A percentile compares a stretch with the other conserved stretches of the same genome.
Conservation (phyloP, 2,888 invertebrate species). For the Heliconius hortense region DNA sequence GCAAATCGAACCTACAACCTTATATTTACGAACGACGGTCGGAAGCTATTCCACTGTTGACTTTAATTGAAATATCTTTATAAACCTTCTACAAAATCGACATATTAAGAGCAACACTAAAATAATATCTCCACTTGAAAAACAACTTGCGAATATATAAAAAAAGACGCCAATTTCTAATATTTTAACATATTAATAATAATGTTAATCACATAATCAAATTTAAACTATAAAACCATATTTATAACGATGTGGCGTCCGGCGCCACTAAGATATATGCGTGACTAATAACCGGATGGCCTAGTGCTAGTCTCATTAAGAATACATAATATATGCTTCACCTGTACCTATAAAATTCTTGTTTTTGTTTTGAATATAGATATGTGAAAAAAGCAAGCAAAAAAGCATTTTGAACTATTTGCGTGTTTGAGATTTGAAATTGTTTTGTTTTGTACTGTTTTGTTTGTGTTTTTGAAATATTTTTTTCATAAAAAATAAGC, state of each 20-base stretch:
- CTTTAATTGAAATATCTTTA: too few species aligned
- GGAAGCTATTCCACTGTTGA: background rate
- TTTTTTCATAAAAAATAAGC: too few species aligned
- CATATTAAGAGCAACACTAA: too few species aligned
- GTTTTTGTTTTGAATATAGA: conserved; percentile 1
- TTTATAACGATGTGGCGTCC: background rate
- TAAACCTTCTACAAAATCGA: too few species aligned
- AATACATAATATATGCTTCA: conserved; percentile 8
- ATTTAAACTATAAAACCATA: background rate
- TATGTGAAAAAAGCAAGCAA: background rate
- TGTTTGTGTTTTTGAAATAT: background rate
- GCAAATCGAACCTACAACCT: background rate
- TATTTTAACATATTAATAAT: background rate
- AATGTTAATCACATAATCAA: background rate
- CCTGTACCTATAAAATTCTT: background rate
- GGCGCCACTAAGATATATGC: conserved; percentile 15
- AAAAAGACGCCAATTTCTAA: background rate
- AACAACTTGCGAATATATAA: background rate
- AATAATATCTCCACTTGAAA: too few species aligned
- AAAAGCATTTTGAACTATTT: background rate
- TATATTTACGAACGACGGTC: background rate
- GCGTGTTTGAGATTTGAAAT: background rate
- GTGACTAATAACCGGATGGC: conserved; percentile 26
- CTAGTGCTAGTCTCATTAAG: conserved; percentile 21
- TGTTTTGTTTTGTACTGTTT: background rate